Base-by-base conservation (phyloP, 2,797 vertebrate genomes). In the Microcaecilia unicolor region DNA sequence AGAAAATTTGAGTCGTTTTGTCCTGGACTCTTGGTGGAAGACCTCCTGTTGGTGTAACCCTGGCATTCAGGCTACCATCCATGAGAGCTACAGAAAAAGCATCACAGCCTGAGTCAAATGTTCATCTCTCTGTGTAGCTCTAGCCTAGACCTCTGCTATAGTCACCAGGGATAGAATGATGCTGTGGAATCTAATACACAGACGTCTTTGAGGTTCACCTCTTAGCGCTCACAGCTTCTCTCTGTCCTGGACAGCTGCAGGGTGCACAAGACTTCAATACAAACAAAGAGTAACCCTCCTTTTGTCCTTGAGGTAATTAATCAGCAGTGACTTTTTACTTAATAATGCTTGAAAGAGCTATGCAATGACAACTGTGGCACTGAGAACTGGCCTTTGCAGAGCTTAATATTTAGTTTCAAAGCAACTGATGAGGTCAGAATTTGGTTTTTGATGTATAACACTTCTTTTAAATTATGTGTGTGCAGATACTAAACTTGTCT, bases 131-230 rank as follows among this genome's bases (percentile, higher is more conserved):
- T 40, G 2, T 25, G 19, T 21, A 49, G 51, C 57, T 55, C 39
- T 51, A 51, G 82, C 77, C 75, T 58, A 57, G 74, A 83, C 71
- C 79, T 70, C 59, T 29, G 67, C 75, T 59, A 68, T 51, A 61
- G 67, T 77, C 85, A 63, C 65, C 7, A 44, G 87, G 80, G 85
- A 87, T 30, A 63, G 73, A 64, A 80, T 74, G 71, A 79, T 78
- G 74, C 73, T 81, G 73, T 64, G 62, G 80, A 68, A 67, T 70
- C 83, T 75, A 82, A 84, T 70, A 76, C 79, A 80, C 84, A 80
- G 85, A 70, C 75, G 61, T 70, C 67, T 71, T 71, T 67, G 76
- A 77, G 70, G 36, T 25, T 34, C 35, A 48, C 58, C 67, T 56
- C 29, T 43, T 22, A 41, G 41, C 54, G 48, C 32, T 25, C 17